These are phyloP conservation scores for Notechis scutatus DNA, from an alignment of 2,113 vertebrate genomes.

Conservation along the genomic window DNA sequence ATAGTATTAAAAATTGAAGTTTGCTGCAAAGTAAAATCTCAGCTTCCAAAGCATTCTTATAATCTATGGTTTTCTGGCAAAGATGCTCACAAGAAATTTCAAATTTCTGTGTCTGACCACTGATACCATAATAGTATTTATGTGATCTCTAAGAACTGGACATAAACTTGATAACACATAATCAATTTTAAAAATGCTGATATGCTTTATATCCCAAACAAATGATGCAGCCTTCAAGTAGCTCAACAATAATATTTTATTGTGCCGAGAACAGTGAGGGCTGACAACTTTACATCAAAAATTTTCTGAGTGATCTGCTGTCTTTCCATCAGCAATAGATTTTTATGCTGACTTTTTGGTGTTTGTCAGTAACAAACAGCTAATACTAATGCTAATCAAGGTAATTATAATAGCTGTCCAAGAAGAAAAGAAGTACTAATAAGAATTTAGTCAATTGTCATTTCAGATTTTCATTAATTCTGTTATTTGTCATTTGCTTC, in stretches of 20 bases:
- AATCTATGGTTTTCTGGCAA: neutral
- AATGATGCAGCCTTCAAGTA: neutral
- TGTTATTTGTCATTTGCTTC: slow-evolving; percentile 61
- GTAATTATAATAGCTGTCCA: slow-evolving; percentile 51
- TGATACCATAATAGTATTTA: neutral
- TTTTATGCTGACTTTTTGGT: slow-evolving; percentile 36
- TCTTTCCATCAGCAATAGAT: slow-evolving; percentile 16
- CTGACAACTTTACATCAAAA: neutral
- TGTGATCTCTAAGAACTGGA: neutral
- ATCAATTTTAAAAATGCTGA: neutral
- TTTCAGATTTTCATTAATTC: slow-evolving; percentile 59
- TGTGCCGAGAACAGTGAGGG: neutral
- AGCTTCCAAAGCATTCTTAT: neutral
- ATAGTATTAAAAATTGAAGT: neutral
- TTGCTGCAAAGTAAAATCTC: neutral
- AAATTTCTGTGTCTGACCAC: neutral
- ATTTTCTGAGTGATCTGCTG: neutral
- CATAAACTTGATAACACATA: neutral
- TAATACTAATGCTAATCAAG: slow-evolving; percentile 36
- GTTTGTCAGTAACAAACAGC: neutral
- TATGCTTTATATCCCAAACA: neutral
- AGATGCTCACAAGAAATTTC: neutral
- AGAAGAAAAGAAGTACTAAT: slow-evolving; percentile 61
- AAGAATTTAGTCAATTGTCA: slow-evolving; percentile 63
- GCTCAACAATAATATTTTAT: neutral